A percentile compares a stretch with the other conserved stretches of the same genome.
phyloP scores from a whole-genome alignment of 1,140 invertebrate species.

The Pseudomyrmex concolor region DNA sequence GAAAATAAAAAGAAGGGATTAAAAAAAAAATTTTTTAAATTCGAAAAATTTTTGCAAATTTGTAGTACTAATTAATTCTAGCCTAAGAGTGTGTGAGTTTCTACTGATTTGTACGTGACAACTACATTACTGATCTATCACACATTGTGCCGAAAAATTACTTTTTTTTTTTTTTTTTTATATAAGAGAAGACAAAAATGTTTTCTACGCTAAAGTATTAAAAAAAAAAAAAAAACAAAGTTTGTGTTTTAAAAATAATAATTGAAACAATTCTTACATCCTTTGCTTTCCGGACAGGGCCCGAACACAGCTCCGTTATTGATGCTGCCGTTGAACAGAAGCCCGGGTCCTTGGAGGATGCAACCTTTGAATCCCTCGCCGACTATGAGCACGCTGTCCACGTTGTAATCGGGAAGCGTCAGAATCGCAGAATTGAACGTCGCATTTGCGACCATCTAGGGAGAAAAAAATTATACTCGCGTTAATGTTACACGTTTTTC shows the following conservation, averaged over 20 bases:
- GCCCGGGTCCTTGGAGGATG: conserved; percentile 92
- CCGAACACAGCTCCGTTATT: conserved; percentile 90
- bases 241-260: no score
- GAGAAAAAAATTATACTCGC: neutral
- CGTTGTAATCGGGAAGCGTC: conserved; percentile 87
- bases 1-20: neutral
- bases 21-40: neutral
- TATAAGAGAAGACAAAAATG: neutral
- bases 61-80: neutral
- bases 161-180: neutral
- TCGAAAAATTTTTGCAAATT: no score
- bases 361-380: conserved; percentile 93
- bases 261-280: conserved; percentile 86
- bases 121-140: neutral
- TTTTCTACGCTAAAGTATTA: neutral
- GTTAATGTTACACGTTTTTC: no score
- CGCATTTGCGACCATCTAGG: conserved; percentile 92
- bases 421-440: conserved; percentile 91
- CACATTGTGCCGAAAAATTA: neutral
- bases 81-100: neutral
- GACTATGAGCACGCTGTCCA: conserved; percentile 88
- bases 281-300: conserved; percentile 89
- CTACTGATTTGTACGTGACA: neutral
- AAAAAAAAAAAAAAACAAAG: neutral
- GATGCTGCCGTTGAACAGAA: conserved; percentile 90